Evolutionary conservation across 2,113 vertebrate species (phyloP).

Genomic region (Asarcornis scutulata): DNA sequence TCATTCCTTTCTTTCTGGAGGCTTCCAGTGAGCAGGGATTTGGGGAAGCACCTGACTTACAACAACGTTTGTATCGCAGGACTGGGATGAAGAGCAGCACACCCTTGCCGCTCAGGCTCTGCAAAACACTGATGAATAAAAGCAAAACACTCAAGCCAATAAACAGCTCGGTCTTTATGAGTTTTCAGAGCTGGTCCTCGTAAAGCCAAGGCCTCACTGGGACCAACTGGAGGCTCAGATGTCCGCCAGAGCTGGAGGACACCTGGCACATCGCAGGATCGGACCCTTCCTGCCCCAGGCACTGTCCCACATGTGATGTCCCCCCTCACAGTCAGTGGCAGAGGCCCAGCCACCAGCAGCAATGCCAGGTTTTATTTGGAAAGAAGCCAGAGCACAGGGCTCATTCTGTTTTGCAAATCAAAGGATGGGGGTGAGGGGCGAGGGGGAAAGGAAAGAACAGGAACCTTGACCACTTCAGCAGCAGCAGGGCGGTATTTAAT

Average conservation of each 20-base stretch:
- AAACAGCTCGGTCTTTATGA: constrained; percentile 12
- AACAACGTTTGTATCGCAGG: neutral
- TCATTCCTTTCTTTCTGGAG: neutral
- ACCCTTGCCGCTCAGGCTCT: rapidly evolving
- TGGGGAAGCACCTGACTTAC: constrained; percentile 8
- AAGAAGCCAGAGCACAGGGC: neutral
- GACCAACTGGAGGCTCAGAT: neutral
- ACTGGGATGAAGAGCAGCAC: neutral
- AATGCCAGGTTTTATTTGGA: neutral
- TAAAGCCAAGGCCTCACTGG: neutral
- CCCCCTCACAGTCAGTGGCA: rapidly evolving
- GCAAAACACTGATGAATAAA: neutral
- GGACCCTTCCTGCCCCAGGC: rapidly evolving
- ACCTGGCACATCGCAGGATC: rapidly evolving
- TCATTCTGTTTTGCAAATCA: constrained; percentile 26
- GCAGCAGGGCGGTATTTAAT: constrained; percentile 64
- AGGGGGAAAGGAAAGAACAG: neutral
- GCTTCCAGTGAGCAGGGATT: neutral
- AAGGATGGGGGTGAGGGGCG: neutral
- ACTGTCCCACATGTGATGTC: rapidly evolving
- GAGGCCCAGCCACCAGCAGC: neutral
- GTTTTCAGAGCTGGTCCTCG: neutral
- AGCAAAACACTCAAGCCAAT: neutral
- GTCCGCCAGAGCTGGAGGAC: neutral
- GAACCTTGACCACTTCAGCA: constrained; percentile 48